phyloP scores from a whole-genome alignment of 1,140 invertebrate genomes.

The Heliconius hermathena region DNA sequence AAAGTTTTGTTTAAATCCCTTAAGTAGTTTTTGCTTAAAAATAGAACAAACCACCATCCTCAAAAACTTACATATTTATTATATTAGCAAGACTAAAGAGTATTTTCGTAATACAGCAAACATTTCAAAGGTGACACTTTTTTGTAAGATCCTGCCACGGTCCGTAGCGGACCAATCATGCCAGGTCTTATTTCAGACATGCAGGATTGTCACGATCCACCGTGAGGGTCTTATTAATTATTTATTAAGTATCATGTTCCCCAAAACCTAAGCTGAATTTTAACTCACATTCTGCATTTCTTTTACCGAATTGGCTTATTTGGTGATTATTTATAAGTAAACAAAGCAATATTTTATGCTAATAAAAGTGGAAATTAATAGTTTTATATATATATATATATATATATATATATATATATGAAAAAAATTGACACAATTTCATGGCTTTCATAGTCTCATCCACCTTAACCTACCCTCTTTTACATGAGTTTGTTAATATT shows the following conservation, averaged over 20 bases:
- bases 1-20: too few relatives aligned
- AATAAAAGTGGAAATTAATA: too few relatives aligned
- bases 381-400: too few relatives aligned
- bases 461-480: too few relatives aligned
- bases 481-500: too few relatives aligned
- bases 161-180: neutral
- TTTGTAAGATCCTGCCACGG: neutral
- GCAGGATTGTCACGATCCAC: constrained; percentile 3
- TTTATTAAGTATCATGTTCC: constrained; percentile 7
- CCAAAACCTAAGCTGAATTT: neutral
- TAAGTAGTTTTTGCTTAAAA: too few relatives aligned
- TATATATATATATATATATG: too few relatives aligned
- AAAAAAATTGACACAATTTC: too few relatives aligned
- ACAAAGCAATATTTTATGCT: neutral
- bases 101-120: neutral
- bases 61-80: too few relatives aligned
- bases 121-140: constrained; percentile 2
- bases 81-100: neutral
- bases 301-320: neutral
- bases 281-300: neutral
- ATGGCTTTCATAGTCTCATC: too few relatives aligned
- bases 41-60: too few relatives aligned
- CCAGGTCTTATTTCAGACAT: constrained; percentile 2
- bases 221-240: neutral
- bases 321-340: neutral